Conservation (phyloP, 2,113 vertebrate genomes). For the Hyperopisus bebe region DNA sequence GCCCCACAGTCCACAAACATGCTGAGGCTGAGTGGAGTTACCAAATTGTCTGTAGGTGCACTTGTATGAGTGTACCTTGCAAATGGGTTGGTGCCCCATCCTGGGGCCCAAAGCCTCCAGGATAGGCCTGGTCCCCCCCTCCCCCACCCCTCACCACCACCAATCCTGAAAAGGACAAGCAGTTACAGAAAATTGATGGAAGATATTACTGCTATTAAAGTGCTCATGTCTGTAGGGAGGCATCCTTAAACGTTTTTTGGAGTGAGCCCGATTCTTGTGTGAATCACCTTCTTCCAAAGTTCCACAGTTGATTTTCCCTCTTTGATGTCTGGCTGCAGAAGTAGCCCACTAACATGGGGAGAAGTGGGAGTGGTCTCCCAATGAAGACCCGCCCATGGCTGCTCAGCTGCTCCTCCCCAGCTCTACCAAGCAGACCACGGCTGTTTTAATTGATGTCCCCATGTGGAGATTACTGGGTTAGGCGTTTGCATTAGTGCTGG, state of each 20-base stretch:
- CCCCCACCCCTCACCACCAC: too few species aligned
- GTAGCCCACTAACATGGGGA: background rate
- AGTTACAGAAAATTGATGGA: background rate
- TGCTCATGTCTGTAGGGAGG: background rate
- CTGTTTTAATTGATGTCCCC: constrained; percentile 5
- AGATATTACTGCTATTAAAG: background rate
- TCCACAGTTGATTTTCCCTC: background rate
- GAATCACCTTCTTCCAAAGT: background rate
- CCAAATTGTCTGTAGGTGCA: background rate
- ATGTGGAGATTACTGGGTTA: constrained; percentile 19
- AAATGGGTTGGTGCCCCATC: background rate
- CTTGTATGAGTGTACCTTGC: background rate
- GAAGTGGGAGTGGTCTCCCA: background rate
- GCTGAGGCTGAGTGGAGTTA: background rate
- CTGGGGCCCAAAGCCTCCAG: background rate
- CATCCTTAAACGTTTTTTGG: background rate
- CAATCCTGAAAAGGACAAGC: background rate
- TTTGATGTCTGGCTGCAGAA: background rate
- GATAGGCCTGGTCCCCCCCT: too few species aligned
- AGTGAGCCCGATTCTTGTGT: background rate
- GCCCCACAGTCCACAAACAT: background rate
- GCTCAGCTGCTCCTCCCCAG: background rate
- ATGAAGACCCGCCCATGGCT: background rate
- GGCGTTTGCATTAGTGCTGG: background rate
- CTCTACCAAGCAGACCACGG: background rate